Base-by-base conservation (phyloP, 2,797 vertebrate species). In the Scleropages formosus region DNA sequence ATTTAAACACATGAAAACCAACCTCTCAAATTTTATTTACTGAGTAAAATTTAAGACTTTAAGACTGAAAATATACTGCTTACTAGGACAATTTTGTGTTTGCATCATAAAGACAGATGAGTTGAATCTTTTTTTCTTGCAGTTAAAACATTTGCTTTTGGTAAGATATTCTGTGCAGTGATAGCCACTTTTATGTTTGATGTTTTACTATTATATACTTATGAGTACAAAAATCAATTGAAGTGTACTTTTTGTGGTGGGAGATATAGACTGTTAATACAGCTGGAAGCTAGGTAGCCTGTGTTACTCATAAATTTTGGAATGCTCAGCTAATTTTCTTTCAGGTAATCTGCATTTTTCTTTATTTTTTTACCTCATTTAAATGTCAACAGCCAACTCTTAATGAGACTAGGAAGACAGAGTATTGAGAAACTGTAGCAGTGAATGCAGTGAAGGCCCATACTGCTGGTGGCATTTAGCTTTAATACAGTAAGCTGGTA, bases 211-310 rank as follows among this genome's bases (percentile, higher is more conserved):
- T 59, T 22, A 70, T 39, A 63, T 49, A n/a, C 8, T 31, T 24
- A 22, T n/a, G 26, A 67, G 51, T 13, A 31, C n/a, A 60, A 67
- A 13, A 22, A n/a, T 49, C 63, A 47, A 61, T 22, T 24, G 47
- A 56, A 49, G 22, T 60, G 24, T 68, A 59, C 26, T 60, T 46
- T 75, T 59, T 56, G n/a, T 46, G 68, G 65, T 61, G 64, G 22
- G 39, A 13, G 39, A 13, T 46, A 1, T 68, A 47, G 31, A 60
- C 74, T 60, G 74, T 75, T 60, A 65, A 11, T 24, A 65, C 27
- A 49, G 53, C 12, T 46, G 16, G 31, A 47, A 39, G 53, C 4
- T 68, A 39, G 31, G 56, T 46, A 20, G 59, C 31, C 16, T 75
- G 56, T 20, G 26, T n/a, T 67, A 59, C 51, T 31, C 47, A 12